Evolutionary conservation across 2,888 invertebrate species (phyloP), one percentile per base, ranked within the genome.

Genomic region (Steinernema hermaphroditum): DNA sequence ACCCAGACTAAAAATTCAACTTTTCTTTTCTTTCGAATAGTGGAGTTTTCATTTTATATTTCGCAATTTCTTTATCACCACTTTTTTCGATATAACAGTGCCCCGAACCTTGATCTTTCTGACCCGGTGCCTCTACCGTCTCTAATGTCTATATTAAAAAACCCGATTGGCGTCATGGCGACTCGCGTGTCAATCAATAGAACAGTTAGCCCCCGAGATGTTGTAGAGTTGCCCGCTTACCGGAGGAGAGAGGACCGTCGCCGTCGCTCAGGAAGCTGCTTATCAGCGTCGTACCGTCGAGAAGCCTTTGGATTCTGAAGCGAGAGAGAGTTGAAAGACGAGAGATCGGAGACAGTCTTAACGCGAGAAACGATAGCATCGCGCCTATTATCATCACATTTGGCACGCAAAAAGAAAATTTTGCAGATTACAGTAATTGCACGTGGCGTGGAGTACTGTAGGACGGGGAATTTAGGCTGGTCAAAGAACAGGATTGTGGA

Each of bases 201-300:
- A 4, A 37, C 37, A 12, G 37, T 37, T 4, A 37, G 12, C 37
- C 37, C 4, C 37, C 37, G 37, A 12, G 37, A 37, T 4, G 4
- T n/a, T n/a, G n/a, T n/a, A n/a, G n/a, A n/a, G n/a, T 37, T 12
- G 37, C 6, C 37, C 37, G 37, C 37, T 37, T 37, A 37, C 37
- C 37, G 37, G 37, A 37, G 37, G 12, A 12, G 37, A 37, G 12
- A 12, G 12, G 12, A 12, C 12, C 6, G 37, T 37, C 37, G 37
- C 12, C 37, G 49, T 8, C n/a, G 49, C 24, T 91, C 0, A 94
- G 87, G 74, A 43, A 78, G 77, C 24, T 24, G 73, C 24, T 75
- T 73, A 50, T 72, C 77, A 19, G 32, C 62, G 46, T 8, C 46
- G 62, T 14, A 9, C 62, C 27, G 34, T 29, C 29, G 62, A 62